Evolutionary conservation across 2,113 vertebrate genomes (phyloP).

Genomic region (Pungitius pungitius): DNA sequence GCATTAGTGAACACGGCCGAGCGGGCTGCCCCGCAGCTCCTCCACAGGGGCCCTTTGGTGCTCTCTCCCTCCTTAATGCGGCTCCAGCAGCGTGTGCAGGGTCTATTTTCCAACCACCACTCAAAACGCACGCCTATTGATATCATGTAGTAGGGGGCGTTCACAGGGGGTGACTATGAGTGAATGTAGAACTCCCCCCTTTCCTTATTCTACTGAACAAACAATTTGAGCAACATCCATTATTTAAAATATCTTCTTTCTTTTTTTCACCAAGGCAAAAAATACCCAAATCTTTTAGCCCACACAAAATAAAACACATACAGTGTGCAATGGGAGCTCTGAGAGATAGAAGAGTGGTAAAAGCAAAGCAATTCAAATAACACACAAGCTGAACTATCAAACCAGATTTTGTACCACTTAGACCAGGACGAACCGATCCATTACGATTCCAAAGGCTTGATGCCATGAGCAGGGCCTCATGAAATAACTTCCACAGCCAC

Average conservation of each 20-base stretch:
- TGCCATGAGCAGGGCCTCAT: slow-evolving; percentile 58
- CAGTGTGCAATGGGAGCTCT: slow-evolving; percentile 61
- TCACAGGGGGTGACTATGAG: slow-evolving; percentile 15
- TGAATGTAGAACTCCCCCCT: slow-evolving; percentile 57
- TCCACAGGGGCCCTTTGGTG: slow-evolving; percentile 61
- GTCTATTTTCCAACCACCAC: slow-evolving; percentile 60
- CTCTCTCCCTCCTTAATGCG: slow-evolving; percentile 65
- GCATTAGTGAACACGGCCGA: slow-evolving; percentile 32
- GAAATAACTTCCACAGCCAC: slow-evolving; percentile 65
- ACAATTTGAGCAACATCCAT: slow-evolving; percentile 70
- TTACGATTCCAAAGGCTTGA: slow-evolving; percentile 69
- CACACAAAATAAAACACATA: slow-evolving; percentile 20
- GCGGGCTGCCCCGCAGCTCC: slow-evolving; percentile 53
- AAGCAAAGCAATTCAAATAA: slow-evolving; percentile 71
- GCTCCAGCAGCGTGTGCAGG: slow-evolving; percentile 47
- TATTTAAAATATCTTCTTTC: slow-evolving; percentile 62
- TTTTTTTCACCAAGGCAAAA: slow-evolving; percentile 58
- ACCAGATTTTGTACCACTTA: slow-evolving; percentile 71
- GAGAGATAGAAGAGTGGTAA: slow-evolving; percentile 45
- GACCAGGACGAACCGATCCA: slow-evolving; percentile 47
- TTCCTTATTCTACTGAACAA: slow-evolving; percentile 23
- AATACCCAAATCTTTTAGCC: slow-evolving; percentile 55
- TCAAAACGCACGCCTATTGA: slow-evolving; percentile 65
- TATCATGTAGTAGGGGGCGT: slow-evolving; percentile 63
- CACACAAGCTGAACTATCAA: slow-evolving; percentile 73